Conservation (phyloP, 2,797 vertebrate genomes). For the Sylvilagus floridanus region DNA sequence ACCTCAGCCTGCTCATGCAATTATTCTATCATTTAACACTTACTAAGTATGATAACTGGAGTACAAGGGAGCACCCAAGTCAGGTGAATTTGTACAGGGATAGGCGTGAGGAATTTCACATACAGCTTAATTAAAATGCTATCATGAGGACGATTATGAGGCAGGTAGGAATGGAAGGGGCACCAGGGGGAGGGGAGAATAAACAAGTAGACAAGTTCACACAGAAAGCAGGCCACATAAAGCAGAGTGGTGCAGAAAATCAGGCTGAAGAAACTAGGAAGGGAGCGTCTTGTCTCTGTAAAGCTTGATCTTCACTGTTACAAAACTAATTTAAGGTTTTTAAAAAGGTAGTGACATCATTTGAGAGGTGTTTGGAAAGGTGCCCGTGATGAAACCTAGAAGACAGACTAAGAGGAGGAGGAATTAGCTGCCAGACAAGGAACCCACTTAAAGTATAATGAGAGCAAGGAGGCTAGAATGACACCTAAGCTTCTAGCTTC, state of each 20-base stretch:
- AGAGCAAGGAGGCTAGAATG: not conserved
- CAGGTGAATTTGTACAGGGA: not conserved
- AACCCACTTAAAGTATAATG: not conserved
- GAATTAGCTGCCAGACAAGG: not conserved
- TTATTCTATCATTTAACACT: constrained; percentile 49
- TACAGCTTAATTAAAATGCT: not conserved
- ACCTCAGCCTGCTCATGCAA: not conserved
- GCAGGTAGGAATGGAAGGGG: not conserved
- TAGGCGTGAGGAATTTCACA: not conserved
- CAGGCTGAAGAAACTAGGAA: constrained; percentile 17
- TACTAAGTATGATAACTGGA: constrained; percentile 10
- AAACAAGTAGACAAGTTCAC: not conserved
- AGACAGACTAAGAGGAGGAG: not conserved
- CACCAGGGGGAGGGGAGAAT: not conserved
- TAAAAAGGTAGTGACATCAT: constrained; percentile 14
- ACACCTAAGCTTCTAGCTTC: not conserved
- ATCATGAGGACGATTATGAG: not conserved
- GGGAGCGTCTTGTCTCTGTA: not conserved
- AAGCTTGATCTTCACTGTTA: not conserved
- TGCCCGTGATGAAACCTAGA: not conserved
- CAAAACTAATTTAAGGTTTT: constrained; percentile 43
- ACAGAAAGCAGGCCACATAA: not conserved
- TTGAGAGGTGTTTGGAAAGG: not conserved
- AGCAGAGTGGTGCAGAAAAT: not conserved
- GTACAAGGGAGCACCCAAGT: not conserved